Conservation (phyloP, 2,888 invertebrate species). For the Rhingia rostrata region DNA sequence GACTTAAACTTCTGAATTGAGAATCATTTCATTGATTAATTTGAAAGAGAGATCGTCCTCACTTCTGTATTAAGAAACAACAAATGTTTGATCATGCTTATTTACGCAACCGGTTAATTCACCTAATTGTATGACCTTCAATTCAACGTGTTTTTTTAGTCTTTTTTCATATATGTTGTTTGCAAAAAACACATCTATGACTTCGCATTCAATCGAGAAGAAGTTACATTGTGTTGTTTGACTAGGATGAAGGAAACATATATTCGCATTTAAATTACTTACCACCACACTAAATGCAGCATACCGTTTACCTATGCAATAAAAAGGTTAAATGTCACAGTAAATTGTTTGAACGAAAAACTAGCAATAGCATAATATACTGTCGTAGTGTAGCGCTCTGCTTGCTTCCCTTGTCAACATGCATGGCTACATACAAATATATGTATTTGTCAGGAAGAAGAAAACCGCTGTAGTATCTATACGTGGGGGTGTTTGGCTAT, state of each 20-base stretch:
- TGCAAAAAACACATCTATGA: too few relatives aligned
- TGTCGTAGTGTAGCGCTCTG: not conserved
- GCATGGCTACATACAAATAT: conserved; percentile 5
- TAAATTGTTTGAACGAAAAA: conserved; percentile 24
- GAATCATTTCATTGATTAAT: conserved; percentile 67
- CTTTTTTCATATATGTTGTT: not conserved
- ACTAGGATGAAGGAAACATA: too few relatives aligned
- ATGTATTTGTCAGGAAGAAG: conserved; percentile 16
- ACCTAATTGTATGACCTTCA: conserved; percentile 5
- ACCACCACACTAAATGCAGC: not conserved
- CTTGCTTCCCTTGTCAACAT: conserved; percentile 9
- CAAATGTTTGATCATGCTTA: too few relatives aligned
- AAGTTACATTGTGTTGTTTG: not conserved
- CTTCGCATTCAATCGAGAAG: not conserved
- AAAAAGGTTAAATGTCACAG: conserved; percentile 44
- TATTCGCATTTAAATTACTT: too few relatives aligned
- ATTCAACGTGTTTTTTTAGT: not conserved
- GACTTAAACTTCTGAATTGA: conserved; percentile 47
- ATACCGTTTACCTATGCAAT: not conserved
- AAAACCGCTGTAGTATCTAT: conserved; percentile 7
- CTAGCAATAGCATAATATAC: too few relatives aligned
- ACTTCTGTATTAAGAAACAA: conserved; percentile 4
- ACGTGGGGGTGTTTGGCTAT: not conserved
- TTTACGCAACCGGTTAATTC: conserved; percentile 47
- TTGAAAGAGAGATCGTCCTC: conserved; percentile 3